Conservation (phyloP, 2,797 vertebrate species). For the Manis crassicaudata region DNA sequence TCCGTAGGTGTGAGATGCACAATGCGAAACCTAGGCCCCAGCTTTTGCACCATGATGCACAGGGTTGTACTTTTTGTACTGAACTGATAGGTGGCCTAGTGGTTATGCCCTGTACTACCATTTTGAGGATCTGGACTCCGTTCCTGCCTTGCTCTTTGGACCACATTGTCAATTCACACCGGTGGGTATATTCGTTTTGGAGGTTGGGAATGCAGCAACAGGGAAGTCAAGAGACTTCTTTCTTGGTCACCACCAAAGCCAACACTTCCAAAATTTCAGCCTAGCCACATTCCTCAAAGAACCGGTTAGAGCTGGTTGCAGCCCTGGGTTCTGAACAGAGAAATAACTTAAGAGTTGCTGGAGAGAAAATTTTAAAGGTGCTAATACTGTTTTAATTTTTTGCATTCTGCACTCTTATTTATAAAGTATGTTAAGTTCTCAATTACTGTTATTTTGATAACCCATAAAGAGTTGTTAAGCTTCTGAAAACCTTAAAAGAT, state of each 20-base stretch:
- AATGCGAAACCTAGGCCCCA: conserved; percentile 78
- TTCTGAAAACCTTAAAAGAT: conserved; percentile 19
- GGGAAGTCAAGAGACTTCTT: conserved; percentile 64
- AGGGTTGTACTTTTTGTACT: conserved; percentile 77
- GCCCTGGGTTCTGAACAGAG: conserved; percentile 48
- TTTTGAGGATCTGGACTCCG: conserved; percentile 73
- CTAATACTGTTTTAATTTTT: conserved; percentile 19
- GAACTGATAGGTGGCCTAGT: conserved; percentile 72
- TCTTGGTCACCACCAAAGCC: conserved; percentile 67
- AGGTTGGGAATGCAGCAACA: conserved; percentile 73
- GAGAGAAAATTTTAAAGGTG: conserved; percentile 49
- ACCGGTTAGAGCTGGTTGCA: conserved; percentile 58
- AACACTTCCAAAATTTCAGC: conserved; percentile 56
- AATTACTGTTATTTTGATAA: not conserved
- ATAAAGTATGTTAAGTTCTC: not conserved
- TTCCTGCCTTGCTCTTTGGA: conserved; percentile 79
- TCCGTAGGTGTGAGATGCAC: conserved; percentile 78
- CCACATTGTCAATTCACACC: conserved; percentile 76
- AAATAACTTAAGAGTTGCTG: conserved; percentile 29
- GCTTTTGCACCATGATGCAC: conserved; percentile 74
- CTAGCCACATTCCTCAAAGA: conserved; percentile 67
- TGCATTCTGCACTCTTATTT: conserved; percentile 35
- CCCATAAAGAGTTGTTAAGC: conserved; percentile 3
- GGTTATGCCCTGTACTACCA: conserved; percentile 65
- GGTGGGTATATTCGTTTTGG: conserved; percentile 77